These are phyloP conservation scores for Torymus auratus DNA, from an alignment of 2,888 invertebrate genomes.

Conservation along the genomic window DNA sequence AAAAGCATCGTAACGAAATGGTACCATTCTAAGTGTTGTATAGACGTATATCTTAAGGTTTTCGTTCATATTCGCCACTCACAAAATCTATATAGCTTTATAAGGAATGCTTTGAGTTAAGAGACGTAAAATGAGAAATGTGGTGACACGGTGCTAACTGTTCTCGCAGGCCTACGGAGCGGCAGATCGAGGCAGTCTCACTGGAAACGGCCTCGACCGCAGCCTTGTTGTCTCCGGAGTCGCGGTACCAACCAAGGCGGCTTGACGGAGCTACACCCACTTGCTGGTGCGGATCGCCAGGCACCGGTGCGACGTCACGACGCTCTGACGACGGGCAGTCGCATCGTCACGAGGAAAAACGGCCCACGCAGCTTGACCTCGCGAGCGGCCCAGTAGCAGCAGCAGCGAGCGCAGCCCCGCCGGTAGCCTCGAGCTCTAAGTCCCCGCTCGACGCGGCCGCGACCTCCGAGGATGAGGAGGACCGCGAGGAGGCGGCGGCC, in stretches of 20 bases:
- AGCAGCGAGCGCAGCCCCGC: conserved; percentile 7
- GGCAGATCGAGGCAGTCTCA: conserved; percentile 70
- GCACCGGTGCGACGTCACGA: conserved; percentile 75
- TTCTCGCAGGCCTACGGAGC: conserved; percentile 71
- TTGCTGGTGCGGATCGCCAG: conserved; percentile 76
- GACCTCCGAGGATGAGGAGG: conserved; percentile 15
- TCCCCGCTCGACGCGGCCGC: conserved; percentile 31
- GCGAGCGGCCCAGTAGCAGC: conserved; percentile 44
- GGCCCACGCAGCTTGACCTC: conserved; percentile 74
- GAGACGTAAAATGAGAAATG: not conserved
- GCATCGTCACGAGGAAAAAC: conserved; percentile 67
- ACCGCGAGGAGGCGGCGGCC: not conserved
- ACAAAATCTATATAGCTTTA: no score
- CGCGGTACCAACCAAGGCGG: conserved; percentile 77
- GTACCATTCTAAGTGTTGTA: no score
- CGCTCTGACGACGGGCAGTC: conserved; percentile 74
- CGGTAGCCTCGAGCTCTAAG: conserved; percentile 71
- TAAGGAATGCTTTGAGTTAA: not conserved
- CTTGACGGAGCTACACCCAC: conserved; percentile 77
- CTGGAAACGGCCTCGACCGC: conserved; percentile 74
- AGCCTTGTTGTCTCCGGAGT: conserved; percentile 77
- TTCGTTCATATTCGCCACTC: no score
- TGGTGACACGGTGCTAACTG: not conserved
- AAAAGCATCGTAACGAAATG: no score
- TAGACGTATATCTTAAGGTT: no score